These are phyloP conservation scores for Pachymerium ferrugineum DNA, from an alignment of 2,888 invertebrate species.

Conservation along the genomic window DNA sequence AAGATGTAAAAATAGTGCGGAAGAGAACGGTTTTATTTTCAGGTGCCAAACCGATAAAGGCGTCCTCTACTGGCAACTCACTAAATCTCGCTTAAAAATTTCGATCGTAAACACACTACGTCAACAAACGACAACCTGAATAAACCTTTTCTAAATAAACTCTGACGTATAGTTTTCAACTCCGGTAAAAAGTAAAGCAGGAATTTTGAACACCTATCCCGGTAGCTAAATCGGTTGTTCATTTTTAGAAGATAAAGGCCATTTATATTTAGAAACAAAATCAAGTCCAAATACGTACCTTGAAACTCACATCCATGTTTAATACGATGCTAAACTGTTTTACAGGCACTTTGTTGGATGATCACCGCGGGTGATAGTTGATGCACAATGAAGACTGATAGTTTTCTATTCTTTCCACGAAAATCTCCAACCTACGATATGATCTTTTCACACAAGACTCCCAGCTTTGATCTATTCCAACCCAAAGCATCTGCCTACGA, in stretches of 20 bases:
- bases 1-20: background rate
- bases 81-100: background rate
- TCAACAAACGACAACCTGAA: no score
- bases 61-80: background rate
- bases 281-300: background rate
- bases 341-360: background rate
- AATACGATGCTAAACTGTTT: background rate
- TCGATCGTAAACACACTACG: background rate
- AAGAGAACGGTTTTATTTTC: background rate
- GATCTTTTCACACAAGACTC: background rate
- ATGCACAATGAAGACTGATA: background rate
- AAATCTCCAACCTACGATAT: no score
- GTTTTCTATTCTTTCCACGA: background rate
- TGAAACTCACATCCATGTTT: background rate
- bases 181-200: background rate
- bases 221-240: background rate
- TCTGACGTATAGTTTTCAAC: no score
- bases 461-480: no score
- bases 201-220: background rate
- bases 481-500: no score
- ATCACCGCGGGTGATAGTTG: background rate
- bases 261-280: conserved; percentile 1
- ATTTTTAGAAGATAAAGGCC: conserved; percentile 14
- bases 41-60: background rate
- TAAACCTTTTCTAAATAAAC: no score